Evolutionary conservation across 2,888 invertebrate genomes (phyloP), one percentile per base, ranked within the genome.

Genomic region (Nomada hirtipes): DNA sequence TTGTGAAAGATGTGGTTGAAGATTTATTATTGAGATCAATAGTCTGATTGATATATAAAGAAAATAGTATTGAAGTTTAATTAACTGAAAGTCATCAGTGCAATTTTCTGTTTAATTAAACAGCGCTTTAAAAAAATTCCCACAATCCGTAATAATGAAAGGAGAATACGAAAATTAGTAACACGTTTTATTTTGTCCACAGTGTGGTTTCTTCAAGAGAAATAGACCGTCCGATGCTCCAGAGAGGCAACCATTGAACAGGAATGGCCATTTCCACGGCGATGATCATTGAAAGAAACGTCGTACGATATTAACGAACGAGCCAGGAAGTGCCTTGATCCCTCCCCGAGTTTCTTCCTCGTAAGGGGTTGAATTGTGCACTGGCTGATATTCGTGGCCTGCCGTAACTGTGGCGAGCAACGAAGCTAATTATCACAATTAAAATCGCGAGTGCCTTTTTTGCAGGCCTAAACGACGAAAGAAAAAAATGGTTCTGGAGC

Each of bases 191-290:
- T 82, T 69, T 85, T 79, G 75, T 80, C 94, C 95, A 47, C 94
- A 98, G 98, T 97, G 97, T 93, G 98, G 98, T 82, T 98, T 98
- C 96, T 98, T 98, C 95, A 98, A 98, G 93, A 96, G 98, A 92
- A 97, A 98, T 94, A 96, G 98, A 42, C 98, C 98, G 65, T 95
- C 96, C 0, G 96, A 97, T 92, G 96, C 97, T 89, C 96, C 97
- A 60, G 98, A 98, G 95, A 95, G 97, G 69, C 97, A 98, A 92
- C 98, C 98, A 2, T 94, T 98, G 86, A 97, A 97, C 94, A 95
- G 97, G 85, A 97, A 97, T 90, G 96, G 96, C 64, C 95, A 95
- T 82, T 93, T 91, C 70, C 88, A 90, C 36, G 91, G 88, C 13
- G 91, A 91, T 52, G 91, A 91, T 71, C 91, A 90, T 64, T 87